Conservation (phyloP, 2,888 invertebrate genomes). For the Drosophila cracens region DNA sequence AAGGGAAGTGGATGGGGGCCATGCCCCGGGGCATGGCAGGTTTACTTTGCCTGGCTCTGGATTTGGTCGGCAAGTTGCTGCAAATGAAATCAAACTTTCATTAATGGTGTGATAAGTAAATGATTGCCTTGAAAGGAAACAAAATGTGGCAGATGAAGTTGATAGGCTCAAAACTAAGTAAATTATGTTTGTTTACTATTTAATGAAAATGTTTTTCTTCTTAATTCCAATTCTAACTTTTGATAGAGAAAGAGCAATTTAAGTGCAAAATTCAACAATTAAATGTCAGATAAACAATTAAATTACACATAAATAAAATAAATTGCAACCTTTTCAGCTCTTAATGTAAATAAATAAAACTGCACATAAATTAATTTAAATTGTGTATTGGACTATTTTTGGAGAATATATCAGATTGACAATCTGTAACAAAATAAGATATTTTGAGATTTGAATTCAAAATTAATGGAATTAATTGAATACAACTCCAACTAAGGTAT, state of each 20-base stretch:
- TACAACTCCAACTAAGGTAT: neutral
- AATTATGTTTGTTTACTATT: neutral
- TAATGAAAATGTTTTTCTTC: neutral
- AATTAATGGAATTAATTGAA: neutral
- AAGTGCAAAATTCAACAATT: neutral
- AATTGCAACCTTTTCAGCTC: neutral
- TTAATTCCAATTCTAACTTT: neutral
- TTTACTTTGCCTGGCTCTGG: slow-evolving; percentile 7
- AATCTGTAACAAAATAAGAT: neutral
- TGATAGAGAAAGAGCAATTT: neutral
- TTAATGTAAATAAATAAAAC: neutral
- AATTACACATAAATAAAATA: neutral
- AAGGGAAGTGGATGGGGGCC: neutral
- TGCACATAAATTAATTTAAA: neutral
- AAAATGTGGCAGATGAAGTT: neutral
- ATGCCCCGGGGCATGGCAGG: slow-evolving; percentile 4
- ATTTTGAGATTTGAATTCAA: neutral
- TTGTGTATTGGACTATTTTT: neutral
- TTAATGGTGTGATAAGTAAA: slow-evolving; percentile 27
- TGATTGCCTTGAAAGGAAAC: neutral
- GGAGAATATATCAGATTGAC: neutral
- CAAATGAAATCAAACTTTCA: slow-evolving; percentile 61
- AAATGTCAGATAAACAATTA: neutral
- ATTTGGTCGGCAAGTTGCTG: slow-evolving; percentile 24
- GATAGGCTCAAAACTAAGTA: neutral